Base-by-base conservation (phyloP, 2,113 vertebrate genomes). In the Sorex araneus region DNA sequence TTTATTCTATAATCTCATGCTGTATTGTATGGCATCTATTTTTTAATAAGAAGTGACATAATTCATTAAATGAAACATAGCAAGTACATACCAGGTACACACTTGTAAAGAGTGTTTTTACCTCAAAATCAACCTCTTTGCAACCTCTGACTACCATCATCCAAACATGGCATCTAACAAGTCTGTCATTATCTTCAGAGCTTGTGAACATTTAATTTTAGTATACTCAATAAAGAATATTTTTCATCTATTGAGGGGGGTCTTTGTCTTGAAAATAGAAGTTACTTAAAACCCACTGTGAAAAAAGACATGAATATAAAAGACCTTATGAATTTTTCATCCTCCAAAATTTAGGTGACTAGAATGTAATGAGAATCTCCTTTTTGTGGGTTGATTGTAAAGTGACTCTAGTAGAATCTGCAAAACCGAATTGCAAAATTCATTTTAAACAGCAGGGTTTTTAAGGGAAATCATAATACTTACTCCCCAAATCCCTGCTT, bases 321-420 rank as follows among this genome's bases (percentile, higher is more conserved):
- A 84, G 50, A 74, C 11, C 19, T 89, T 57, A 93, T 89, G 57
- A 87, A 93, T 77, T 82, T 94, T 94, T 95, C 34, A 94, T 92
- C 40, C 92, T 85, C 9, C 10, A 93, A 84, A 66, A 69, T 8
- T 36, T 25, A 79, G 71, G 43, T 32, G 19, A 66, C 69, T 78
- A n/a, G 66, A 90, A 83, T n/a, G 74, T 83, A 36, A 93, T 40
- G 57, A 95, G 9, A 32, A 23, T 82, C 50, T 60, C 0, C 3
- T 85, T 90, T 85, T 70, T 30, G 80, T 15, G 64, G 50, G 45
- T 45, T 54, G n/a, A 30, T 74, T 32, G 71, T 90, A 75, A 79
- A 90, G 32, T 54, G 21, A 75, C n/a, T 92, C 34, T 70, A 34
- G 28, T 85, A 92, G 25, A 88, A 92, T 21, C 67, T 87, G 75